Base-by-base conservation (phyloP, 37 sponge, comb jelly and placozoan genomes). In the Dysidea cf. avara region DNA sequence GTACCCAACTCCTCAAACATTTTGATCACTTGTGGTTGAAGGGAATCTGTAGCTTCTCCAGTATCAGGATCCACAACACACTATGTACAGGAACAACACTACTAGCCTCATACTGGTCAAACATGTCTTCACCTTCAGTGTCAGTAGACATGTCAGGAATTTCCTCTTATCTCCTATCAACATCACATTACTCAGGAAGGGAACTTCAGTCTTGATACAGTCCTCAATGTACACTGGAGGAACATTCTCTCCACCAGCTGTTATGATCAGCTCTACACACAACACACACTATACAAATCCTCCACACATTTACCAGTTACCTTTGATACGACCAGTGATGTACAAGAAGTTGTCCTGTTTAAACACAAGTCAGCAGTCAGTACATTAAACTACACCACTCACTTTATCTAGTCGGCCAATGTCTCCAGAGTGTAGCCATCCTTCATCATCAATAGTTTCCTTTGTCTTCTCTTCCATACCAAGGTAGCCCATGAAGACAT, bases 401-500 rank as follows among this genome's bases (percentile, higher is more conserved):
- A 76, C 77, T 63, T 67, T 30, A 54, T 95, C 96, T 28, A 85
- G 20, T 18, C 62, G 78, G 16, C 90, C 96, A 39, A 96, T 75
- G 77, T 96, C 96, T 25, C 94, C 96, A 29, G 87, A 80, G 64
- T 96, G 96, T 34, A 96, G 81, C 96, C 96, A 96, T 31, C 96
- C 88, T 14, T 92, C 84, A 35, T 80, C 60, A 67, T 96, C 96
- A 50, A 96, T 72, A 52, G 94, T 61, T 32, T 88, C 86, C 31
- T 57, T 64, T 1, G 96, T 92, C 81, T 96, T 96, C 68, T 88
- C 93, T 53, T 84, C 90, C 48, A 87, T 78, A 26, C 80, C 80
- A 32, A 87, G 82, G 51, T 96, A 96, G 9, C 96, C 96, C 96
- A 96, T 96, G 76, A 96, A 92, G 51, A 96, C 83, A 69, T 96